Evolutionary conservation across 2,888 invertebrate species (phyloP).

Genomic region (Drosophila hamatofila): DNA sequence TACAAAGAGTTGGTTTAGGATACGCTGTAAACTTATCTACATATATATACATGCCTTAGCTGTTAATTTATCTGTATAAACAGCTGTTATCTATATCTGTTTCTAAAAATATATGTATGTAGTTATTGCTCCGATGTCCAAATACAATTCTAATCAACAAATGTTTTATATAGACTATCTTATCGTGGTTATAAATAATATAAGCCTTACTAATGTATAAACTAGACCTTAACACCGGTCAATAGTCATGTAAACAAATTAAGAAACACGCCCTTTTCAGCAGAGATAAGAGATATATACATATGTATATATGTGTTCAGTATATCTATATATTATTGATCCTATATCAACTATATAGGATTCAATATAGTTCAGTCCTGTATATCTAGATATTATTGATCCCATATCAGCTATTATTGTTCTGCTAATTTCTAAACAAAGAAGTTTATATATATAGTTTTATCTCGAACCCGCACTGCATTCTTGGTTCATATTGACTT

Average conservation of each 20-base stretch:
- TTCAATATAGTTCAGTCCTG: not conserved
- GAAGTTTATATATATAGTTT: not conserved
- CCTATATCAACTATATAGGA: not conserved
- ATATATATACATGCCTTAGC: not conserved
- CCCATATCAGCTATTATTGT: too few species aligned
- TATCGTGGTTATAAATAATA: conserved; percentile 42
- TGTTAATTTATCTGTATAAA: conserved; percentile 17
- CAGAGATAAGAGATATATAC: not conserved
- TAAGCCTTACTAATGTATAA: not conserved
- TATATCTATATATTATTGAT: not conserved
- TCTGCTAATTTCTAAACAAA: too few species aligned
- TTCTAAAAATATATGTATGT: conserved; percentile 5
- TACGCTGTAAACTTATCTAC: conserved; percentile 22
- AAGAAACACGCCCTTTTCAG: conserved; percentile 7
- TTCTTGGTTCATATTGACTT: not conserved
- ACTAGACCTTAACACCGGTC: not conserved
- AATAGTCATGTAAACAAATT: conserved; percentile 10
- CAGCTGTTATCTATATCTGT: conserved; percentile 8
- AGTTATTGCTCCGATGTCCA: conserved; percentile 2
- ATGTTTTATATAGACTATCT: conserved; percentile 30
- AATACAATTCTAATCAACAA: conserved; percentile 27
- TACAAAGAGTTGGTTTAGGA: conserved; percentile 1
- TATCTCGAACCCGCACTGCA: not conserved
- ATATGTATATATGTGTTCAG: too few species aligned
- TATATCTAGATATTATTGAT: too few species aligned